These are phyloP conservation scores for Lithobius niger DNA, from an alignment of 1,140 invertebrate genomes.

Conservation along the genomic window DNA sequence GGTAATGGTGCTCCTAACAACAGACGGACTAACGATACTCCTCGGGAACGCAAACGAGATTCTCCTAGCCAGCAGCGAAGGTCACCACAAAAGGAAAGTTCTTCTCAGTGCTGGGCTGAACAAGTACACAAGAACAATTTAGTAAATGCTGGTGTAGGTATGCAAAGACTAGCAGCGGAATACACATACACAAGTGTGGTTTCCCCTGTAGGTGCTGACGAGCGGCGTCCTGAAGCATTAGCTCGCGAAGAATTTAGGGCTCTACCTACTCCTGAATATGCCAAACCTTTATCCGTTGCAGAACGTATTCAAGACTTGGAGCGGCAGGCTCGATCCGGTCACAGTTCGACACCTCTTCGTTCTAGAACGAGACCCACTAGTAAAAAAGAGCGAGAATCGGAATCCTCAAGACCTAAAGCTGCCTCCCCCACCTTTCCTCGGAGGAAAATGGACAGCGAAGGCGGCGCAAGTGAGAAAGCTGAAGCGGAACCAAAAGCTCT, in stretches of 20 bases:
- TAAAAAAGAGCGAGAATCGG: too few relatives aligned
- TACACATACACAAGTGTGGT: neutral
- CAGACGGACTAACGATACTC: too few relatives aligned
- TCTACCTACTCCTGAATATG: slow-evolving; percentile 32
- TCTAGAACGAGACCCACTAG: too few relatives aligned
- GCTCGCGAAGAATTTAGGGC: slow-evolving; percentile 6
- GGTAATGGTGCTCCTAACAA: slow-evolving; percentile 21
- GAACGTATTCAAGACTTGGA: slow-evolving; percentile 61
- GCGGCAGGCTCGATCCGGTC: slow-evolving; percentile 30
- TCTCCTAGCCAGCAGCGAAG: too few relatives aligned
- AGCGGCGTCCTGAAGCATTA: neutral
- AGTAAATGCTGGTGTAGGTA: neutral
- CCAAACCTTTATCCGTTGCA: slow-evolving; percentile 46
- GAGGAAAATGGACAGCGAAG: too few relatives aligned
- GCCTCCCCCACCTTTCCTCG: too few relatives aligned
- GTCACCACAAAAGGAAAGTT: too few relatives aligned
- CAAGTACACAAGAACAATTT: slow-evolving; percentile 10
- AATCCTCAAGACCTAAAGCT: too few relatives aligned
- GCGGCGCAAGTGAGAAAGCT: neutral
- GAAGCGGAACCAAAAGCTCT: slow-evolving; percentile 24
- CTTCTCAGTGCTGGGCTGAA: slow-evolving; percentile 9
- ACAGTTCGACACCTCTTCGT: too few relatives aligned
- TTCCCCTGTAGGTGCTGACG: neutral
- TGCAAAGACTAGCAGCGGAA: neutral
- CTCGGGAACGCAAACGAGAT: too few relatives aligned